Evolutionary conservation across 2,888 invertebrate genomes (phyloP).

Genomic region (Eupithecia exiguata): DNA sequence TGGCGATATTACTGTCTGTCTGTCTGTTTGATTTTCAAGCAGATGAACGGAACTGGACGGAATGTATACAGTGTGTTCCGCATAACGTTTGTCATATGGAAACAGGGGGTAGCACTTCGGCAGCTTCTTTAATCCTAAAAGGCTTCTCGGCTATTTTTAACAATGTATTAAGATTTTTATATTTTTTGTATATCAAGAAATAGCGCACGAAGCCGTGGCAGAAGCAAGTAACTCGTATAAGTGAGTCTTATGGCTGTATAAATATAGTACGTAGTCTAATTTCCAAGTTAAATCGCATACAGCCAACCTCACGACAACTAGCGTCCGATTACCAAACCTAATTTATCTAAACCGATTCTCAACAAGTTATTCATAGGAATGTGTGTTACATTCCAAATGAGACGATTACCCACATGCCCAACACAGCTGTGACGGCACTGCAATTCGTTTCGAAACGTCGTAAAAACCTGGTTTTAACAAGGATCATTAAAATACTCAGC

Average conservation of each 20-base stretch:
- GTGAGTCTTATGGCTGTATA: background rate
- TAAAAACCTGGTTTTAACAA: constrained; percentile 20
- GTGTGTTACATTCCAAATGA: background rate
- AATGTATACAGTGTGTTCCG: no score
- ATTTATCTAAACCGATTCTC: background rate
- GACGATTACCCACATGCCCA: background rate
- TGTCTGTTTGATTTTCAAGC: no score
- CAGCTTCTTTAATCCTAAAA: no score
- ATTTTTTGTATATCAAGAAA: no score
- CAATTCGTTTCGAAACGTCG: constrained; percentile 1
- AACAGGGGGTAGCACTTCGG: no score
- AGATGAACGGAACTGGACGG: no score
- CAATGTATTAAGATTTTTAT: no score
- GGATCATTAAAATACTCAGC: constrained; percentile 16
- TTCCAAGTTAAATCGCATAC: background rate
- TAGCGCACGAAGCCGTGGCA: no score
- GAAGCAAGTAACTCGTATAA: no score
- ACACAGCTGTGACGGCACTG: background rate
- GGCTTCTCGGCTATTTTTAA: no score
- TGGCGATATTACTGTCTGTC: no score
- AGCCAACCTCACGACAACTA: background rate
- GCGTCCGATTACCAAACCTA: background rate
- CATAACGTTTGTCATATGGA: no score
- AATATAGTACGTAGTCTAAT: background rate
- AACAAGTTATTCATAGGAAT: background rate